Base-by-base conservation (phyloP, 2,113 vertebrate genomes). In the Cyprinus carpio region DNA sequence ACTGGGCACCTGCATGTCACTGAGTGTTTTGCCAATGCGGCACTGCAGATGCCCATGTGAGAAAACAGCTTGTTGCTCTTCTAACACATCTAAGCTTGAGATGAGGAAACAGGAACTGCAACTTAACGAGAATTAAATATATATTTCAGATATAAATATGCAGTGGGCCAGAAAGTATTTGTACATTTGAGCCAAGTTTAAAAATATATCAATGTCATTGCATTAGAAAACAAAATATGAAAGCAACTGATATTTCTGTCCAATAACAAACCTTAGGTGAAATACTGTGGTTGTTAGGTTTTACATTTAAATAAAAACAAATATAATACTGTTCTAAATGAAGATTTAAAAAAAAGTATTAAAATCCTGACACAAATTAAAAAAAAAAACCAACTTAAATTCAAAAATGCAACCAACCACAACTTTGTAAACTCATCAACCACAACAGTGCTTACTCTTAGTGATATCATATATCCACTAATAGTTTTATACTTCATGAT, bases 1-100 rank as follows among this genome's bases (percentile, higher is more conserved):
- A 90, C 88, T 40, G 81, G 83, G 82, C 88, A 88, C 88, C 88
- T 93, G 92, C 93, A 93, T 90, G 90, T 83, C 89, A 67, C 51
- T 43, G 51, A 90, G 89, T 86, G 69, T 82, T 87, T 78, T 86
- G 77, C 25, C 71, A 80, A 69, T 85, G 88, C 86, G 62, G 86
- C 84, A 84, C 65, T 81, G 84, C 82, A 86, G 85, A 91, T 46
- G 82, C 81, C 86, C 82, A 78, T 56, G 86, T 90, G 84, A 90
- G 58, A 87, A 87, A 34, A 76, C 80, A 34, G 65, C 16, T 37
- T 77, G 56, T 72, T 49, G 62, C 34, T 29, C 72, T 74, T 60
- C 31, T 23, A 56, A 84, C 46, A 46, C 27, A 5, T 34, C 65
- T 8, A 54, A 75, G 72, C 58, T 71, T 78, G 6, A 74, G 65